Percentiles rank a stretch among this genome's conserved stretches.
Conservation (phyloP, 2,113 vertebrate species). For the Myiozetetes cayanensis region DNA sequence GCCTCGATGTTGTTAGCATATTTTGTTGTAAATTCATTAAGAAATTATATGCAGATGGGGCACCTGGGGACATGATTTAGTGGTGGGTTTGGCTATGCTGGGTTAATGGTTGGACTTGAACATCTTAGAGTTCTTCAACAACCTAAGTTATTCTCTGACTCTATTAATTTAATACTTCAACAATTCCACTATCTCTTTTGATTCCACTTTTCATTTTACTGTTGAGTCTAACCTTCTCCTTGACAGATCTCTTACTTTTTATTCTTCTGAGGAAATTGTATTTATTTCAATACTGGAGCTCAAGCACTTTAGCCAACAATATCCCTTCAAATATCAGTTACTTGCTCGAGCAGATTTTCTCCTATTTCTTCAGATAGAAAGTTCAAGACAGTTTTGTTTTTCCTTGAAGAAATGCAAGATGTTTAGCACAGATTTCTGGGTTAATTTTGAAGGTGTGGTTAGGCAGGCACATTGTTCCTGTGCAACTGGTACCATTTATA, state of each 20-base stretch:
- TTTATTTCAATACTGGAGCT: neutral
- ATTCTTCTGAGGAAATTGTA: neutral
- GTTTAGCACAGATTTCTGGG: neutral
- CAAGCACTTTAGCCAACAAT: neutral
- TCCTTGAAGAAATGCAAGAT: neutral
- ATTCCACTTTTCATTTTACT: conserved; percentile 28
- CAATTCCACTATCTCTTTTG: conserved; percentile 6
- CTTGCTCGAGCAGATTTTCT: neutral
- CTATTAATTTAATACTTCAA: conserved; percentile 33
- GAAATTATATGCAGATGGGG: neutral
- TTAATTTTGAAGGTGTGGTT: neutral
- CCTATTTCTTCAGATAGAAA: neutral
- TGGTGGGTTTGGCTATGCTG: neutral
- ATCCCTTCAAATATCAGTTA: neutral
- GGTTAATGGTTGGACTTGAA: neutral
- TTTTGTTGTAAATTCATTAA: conserved; percentile 28
- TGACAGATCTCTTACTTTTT: conserved; percentile 2
- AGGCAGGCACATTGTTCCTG: neutral
- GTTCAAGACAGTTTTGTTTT: neutral
- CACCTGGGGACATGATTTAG: neutral
- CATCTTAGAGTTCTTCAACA: neutral
- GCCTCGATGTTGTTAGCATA: neutral
- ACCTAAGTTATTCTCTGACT: neutral
- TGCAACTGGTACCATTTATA: neutral
- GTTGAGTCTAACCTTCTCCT: neutral